Conservation (phyloP, 1,140 invertebrate species). For the Brachionus koreanus region DNA sequence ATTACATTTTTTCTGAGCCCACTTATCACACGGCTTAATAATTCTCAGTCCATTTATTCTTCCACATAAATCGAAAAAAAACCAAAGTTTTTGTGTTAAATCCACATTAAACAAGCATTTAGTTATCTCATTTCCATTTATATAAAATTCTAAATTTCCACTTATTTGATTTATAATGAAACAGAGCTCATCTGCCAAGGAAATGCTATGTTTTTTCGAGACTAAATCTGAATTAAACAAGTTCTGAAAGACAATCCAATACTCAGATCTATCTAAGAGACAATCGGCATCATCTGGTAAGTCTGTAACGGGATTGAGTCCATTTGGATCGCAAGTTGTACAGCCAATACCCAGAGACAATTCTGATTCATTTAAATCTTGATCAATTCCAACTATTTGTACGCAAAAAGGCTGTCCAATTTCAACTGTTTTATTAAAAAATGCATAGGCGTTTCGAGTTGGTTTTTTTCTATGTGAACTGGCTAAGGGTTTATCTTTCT, state of each 20-base stretch:
- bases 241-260: conserved; percentile 92
- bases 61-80: conserved; percentile 44
- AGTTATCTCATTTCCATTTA: conserved; percentile 19
- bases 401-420: conserved; percentile 10
- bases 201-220: conserved; percentile 85
- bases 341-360: conserved; percentile 18
- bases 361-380: conserved; percentile 6
- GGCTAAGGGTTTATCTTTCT: background rate
- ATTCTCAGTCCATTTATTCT: conserved; percentile 3
- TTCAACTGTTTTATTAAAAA: conserved; percentile 1
- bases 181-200: conserved; percentile 65
- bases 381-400: conserved; percentile 40
- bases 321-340: conserved; percentile 82
- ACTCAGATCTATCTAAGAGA: conserved; percentile 85
- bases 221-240: conserved; percentile 75
- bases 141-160: conserved; percentile 36
- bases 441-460: conserved; percentile 36
- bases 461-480: background rate
- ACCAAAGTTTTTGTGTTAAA: conserved; percentile 30
- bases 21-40: conserved; percentile 7
- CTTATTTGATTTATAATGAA: conserved; percentile 13
- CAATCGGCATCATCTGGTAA: conserved; percentile 88
- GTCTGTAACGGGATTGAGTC: conserved; percentile 66
- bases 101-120: conserved; percentile 38
- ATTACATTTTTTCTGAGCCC: background rate